phyloP scores from a whole-genome alignment of 2,113 vertebrate species.

The Danionella cerebrum region DNA sequence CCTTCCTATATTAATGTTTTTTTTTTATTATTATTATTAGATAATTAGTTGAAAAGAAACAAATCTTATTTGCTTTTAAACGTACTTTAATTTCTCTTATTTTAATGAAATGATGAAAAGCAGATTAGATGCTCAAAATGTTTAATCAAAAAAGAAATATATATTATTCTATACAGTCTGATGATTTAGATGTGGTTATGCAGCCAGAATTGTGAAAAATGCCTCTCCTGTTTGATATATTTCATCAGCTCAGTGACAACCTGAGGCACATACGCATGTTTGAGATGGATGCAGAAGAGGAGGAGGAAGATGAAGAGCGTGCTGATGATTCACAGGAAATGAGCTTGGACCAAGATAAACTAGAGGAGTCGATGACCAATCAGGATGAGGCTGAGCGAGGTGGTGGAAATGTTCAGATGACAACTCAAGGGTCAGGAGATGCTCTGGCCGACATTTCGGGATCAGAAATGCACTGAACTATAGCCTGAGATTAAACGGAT shows the following conservation, averaged over 20 bases:
- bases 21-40: too few species aligned
- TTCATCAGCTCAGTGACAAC: slow-evolving; percentile 81
- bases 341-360: slow-evolving; percentile 58
- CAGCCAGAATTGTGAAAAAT: background rate
- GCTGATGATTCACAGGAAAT: slow-evolving; percentile 66
- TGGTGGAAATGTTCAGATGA: slow-evolving; percentile 9
- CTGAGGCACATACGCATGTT: slow-evolving; percentile 88
- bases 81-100: too few species aligned
- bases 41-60: too few species aligned
- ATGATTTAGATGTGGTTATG: too few species aligned
- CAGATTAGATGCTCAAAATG: too few species aligned
- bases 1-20: too few species aligned
- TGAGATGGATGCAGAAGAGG: slow-evolving; percentile 96
- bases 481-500: background rate
- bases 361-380: slow-evolving; percentile 55
- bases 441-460: slow-evolving; percentile 40
- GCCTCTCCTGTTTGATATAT: background rate
- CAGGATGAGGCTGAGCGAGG: slow-evolving; percentile 37
- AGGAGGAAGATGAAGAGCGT: slow-evolving; percentile 79
- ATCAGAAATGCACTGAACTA: slow-evolving; percentile 41
- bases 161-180: too few species aligned
- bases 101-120: too few species aligned
- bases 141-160: too few species aligned
- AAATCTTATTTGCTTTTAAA: too few species aligned
- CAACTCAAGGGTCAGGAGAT: slow-evolving; percentile 39